phyloP scores from a whole-genome alignment of 2,797 vertebrate species.

The Dromococcyx pavoninus region DNA sequence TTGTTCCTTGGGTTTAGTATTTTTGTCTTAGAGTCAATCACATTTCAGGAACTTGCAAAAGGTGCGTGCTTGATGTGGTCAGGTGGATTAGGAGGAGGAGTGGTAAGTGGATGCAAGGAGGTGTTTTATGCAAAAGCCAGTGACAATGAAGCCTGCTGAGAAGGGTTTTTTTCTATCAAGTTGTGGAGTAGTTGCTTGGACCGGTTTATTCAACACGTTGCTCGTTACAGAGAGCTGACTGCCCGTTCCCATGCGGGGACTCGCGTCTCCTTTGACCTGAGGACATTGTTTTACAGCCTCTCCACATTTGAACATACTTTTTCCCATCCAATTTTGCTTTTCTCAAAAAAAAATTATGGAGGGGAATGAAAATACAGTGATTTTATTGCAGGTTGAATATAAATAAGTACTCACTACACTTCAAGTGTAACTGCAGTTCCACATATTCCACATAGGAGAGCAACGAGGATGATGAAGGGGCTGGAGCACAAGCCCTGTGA shows the following conservation, averaged over 20 bases:
- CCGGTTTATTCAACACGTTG: not conserved
- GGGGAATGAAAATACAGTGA: fast-evolving
- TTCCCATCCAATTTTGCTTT: not conserved
- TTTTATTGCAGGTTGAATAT: not conserved
- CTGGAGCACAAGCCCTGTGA: no score
- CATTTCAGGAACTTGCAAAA: constrained; percentile 7
- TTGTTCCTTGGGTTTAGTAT: constrained; percentile 6
- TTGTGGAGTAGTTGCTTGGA: not conserved
- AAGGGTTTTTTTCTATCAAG: not conserved
- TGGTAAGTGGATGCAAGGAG: not conserved
- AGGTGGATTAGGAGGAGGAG: not conserved
- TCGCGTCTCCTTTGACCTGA: not conserved
- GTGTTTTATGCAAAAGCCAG: not conserved
- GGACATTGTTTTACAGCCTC: not conserved
- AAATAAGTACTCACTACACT: fast-evolving
- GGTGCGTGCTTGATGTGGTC: not conserved
- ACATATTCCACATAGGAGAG: no score
- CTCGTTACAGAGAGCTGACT: not conserved
- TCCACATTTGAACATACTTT: fast-evolving
- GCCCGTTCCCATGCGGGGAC: not conserved
- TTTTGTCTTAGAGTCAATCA: not conserved
- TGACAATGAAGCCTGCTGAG: not conserved
- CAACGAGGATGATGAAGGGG: no score
- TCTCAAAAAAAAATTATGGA: no score
- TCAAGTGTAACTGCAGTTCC: not conserved